Percentiles rank a stretch among this genome's conserved stretches.
Conservation (phyloP, 2,797 vertebrate genomes). For the Crenichthys baileyi region DNA sequence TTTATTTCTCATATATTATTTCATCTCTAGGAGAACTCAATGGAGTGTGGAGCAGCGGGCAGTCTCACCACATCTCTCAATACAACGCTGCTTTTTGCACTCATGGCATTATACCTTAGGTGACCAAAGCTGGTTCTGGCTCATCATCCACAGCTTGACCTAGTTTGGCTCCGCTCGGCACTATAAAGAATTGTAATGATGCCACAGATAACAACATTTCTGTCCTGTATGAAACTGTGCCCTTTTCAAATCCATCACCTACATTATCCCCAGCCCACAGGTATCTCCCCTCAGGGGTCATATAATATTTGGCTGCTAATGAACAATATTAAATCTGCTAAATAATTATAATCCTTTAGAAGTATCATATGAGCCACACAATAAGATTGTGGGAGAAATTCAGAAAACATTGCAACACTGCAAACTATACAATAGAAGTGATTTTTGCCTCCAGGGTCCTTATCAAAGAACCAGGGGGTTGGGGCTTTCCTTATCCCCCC, state of each 20-base stretch:
- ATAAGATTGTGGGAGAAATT: slow-evolving; percentile 25
- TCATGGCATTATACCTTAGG: slow-evolving; percentile 85
- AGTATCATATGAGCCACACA: slow-evolving; percentile 47
- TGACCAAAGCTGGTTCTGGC: slow-evolving; percentile 86
- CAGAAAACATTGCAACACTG: slow-evolving; percentile 28
- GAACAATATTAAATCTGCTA: slow-evolving; percentile 33
- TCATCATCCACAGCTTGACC: slow-evolving; percentile 73
- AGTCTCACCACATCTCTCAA: slow-evolving; percentile 75
- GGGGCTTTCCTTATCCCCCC: background rate
- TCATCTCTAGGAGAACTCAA: slow-evolving; percentile 89
- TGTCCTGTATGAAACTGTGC: slow-evolving; percentile 39
- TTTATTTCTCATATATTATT: slow-evolving; percentile 5
- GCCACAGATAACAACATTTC: slow-evolving; percentile 55
- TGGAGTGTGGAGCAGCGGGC: slow-evolving; percentile 90
- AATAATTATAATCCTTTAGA: slow-evolving; percentile 60
- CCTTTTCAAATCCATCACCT: slow-evolving; percentile 61
- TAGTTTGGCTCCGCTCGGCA: slow-evolving; percentile 66
- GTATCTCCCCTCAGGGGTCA: slow-evolving; percentile 8
- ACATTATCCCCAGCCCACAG: slow-evolving; percentile 52
- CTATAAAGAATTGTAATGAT: slow-evolving; percentile 60
- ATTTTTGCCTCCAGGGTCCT: background rate
- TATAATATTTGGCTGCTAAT: slow-evolving; percentile 34
- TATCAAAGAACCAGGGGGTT: background rate
- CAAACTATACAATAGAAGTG: slow-evolving; percentile 34
- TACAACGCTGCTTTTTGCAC: slow-evolving; percentile 79